phyloP scores from a whole-genome alignment of 2,888 invertebrate species.

The Yponomeuta sedellus region DNA sequence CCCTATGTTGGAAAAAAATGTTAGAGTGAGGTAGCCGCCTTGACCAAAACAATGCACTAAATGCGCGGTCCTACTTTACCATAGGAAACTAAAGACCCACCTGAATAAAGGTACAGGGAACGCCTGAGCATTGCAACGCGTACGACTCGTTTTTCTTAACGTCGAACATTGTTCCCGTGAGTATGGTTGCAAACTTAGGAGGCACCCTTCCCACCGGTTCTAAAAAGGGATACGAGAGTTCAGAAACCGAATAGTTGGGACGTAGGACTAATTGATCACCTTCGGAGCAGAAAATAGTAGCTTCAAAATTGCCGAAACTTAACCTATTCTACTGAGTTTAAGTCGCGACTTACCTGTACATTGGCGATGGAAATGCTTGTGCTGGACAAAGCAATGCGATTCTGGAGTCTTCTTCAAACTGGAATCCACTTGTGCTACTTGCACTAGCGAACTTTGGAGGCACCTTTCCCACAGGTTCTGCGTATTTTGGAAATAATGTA shows the following conservation, averaged over 20 bases:
- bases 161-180: constrained; percentile 74
- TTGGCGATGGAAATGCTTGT: constrained; percentile 82
- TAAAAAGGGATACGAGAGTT: constrained; percentile 25
- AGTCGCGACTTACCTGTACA: constrained; percentile 79
- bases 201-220: constrained; percentile 69
- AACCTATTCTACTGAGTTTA: background rate
- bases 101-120: constrained; percentile 74
- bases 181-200: constrained; percentile 75
- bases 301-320: background rate
- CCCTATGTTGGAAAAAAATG: too few species aligned
- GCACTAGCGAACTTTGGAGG: constrained; percentile 79
- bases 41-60: background rate
- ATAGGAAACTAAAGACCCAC: constrained; percentile 24
- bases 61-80: background rate
- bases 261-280: background rate
- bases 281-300: too few species aligned
- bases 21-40: too few species aligned
- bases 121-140: constrained; percentile 80
- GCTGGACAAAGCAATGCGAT: constrained; percentile 82
- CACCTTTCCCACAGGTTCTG: constrained; percentile 81
- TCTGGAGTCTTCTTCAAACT: constrained; percentile 65
- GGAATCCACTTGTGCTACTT: constrained; percentile 78
- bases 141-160: constrained; percentile 62
- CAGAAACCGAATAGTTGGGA: constrained; percentile 3
- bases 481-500: constrained; percentile 22